These are phyloP conservation scores for Spermophilus dauricus DNA, from an alignment of 2,113 vertebrate genomes.

Conservation along the genomic window DNA sequence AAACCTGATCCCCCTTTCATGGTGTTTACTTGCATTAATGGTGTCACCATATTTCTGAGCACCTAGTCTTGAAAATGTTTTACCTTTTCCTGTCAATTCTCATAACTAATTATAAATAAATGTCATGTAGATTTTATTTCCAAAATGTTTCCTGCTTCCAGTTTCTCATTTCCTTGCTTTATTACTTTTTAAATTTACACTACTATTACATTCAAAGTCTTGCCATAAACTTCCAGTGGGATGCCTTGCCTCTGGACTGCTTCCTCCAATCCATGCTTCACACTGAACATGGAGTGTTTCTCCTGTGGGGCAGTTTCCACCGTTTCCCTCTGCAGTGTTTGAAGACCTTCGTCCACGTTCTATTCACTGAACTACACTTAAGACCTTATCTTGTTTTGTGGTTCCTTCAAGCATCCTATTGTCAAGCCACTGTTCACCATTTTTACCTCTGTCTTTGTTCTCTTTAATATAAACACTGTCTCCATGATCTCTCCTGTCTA, in stretches of 20 bases:
- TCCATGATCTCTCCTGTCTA: background rate
- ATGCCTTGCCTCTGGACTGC: background rate
- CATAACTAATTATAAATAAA: background rate
- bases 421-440: background rate
- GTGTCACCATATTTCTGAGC: background rate
- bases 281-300: background rate
- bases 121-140: background rate
- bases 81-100: background rate
- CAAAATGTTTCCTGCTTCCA: background rate
- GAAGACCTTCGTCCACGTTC: background rate
- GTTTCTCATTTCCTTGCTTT: constrained; percentile 28
- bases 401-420: background rate
- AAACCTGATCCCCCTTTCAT: background rate
- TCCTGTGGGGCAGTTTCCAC: background rate
- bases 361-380: background rate
- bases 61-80: background rate
- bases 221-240: background rate
- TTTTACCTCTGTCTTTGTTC: background rate
- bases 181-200: background rate
- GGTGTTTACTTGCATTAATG: background rate
- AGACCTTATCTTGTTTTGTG: background rate
- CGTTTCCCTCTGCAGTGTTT: background rate
- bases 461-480: background rate
- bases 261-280: background rate
- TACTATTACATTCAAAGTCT: background rate